Evolutionary conservation across 2,797 vertebrate genomes (phyloP).

Genomic region (Silurus lanzhouensis): DNA sequence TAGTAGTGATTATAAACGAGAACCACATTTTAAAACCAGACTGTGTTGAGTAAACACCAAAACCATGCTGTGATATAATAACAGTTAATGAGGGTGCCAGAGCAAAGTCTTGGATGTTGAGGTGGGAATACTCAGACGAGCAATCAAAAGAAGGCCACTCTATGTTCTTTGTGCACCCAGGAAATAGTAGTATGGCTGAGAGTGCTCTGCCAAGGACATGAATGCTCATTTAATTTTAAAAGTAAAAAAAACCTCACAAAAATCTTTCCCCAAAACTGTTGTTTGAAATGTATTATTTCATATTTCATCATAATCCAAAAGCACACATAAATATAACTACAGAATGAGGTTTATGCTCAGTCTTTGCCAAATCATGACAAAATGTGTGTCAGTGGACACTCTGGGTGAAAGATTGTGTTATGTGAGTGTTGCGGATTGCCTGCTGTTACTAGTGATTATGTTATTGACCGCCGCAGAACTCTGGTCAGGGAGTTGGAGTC

Average conservation of each 20-base stretch:
- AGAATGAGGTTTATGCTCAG: background rate
- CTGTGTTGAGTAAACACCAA: background rate
- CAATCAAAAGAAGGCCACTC: background rate
- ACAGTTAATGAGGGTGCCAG: background rate
- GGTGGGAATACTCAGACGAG: background rate
- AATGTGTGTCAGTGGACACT: background rate
- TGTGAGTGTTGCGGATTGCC: background rate
- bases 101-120: background rate
- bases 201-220: conserved; percentile 2
- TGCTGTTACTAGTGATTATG: too few species aligned
- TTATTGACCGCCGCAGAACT: too few species aligned
- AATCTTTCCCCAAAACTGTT: background rate
- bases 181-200: background rate
- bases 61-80: background rate
- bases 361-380: background rate
- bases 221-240: background rate
- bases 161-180: background rate
- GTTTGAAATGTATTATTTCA: background rate
- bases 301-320: background rate
- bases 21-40: background rate
- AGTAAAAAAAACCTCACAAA: background rate
- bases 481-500: too few species aligned
- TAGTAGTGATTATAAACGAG: background rate
- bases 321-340: background rate
- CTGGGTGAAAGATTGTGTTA: background rate